Base-by-base conservation (phyloP, 2,113 vertebrate genomes). In the Ceyx cyanopectus region DNA sequence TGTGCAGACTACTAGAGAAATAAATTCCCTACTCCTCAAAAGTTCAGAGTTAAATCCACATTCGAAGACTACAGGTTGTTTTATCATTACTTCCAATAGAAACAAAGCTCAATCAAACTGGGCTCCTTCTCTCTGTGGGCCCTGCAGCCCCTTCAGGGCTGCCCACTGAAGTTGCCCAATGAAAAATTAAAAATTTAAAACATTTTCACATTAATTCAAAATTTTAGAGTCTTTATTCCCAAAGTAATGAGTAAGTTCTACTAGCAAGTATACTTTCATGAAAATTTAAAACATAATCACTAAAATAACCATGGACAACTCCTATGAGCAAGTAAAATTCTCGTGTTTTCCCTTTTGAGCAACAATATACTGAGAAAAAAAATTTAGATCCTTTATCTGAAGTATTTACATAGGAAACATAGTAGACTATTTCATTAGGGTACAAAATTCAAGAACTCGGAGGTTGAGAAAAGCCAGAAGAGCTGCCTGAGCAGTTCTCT, bases 401-500 rank as follows among this genome's bases (percentile, higher is more conserved):
- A 79, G 4, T 51, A 53, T 46, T 80, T 78, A n/a, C 43, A 75
- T 16, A 85, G 50, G 46, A 92, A 84, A 87, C 26, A 45, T 0
- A 60, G 21, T 2, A 53, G 45, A 68, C 37, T 57, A 88, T 30
- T 83, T 67, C 18, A 81, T 32, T 70, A 34, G 22, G 12, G 27
- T 74, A 88, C 34, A 41, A 86, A 89, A 51, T n/a, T 76, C 37
- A 81, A 76, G 41, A 92, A 68, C 13, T 58, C 41, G 37, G 7
- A 86, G 69, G 45, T 4, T 90, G 85, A 90, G 54, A 93, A 90
- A 90, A 86, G 54, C 24, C 73, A 66, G 66, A 86, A 62, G 30
- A 77, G 32, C n/a, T 81, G 73, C 17, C 58, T 34, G 10, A 60
- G 46, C 29, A 80, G 34, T 50, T 61, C 8, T 85, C 24, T 62